These are phyloP conservation scores for Machaerirhynchus nigripectus DNA, from an alignment of 2,113 vertebrate genomes.

Conservation along the genomic window DNA sequence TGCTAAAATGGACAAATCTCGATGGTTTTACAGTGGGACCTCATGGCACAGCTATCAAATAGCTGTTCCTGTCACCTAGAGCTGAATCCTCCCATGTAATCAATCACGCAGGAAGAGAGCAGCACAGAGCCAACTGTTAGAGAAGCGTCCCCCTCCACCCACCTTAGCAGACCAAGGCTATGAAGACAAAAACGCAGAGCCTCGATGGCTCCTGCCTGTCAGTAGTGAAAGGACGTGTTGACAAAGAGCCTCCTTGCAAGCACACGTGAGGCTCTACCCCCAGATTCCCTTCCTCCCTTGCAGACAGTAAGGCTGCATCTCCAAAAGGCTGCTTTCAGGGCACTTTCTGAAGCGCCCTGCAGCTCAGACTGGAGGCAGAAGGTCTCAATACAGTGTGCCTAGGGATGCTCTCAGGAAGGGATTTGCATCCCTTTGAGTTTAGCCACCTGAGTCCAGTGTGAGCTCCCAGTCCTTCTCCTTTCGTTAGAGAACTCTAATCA, in stretches of 20 bases:
- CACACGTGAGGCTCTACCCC: slow-evolving; percentile 42
- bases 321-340: background rate
- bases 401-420: background rate
- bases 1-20: rapidly evolving
- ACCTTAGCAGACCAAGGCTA: slow-evolving; percentile 45
- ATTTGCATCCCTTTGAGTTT: background rate
- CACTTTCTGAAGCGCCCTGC: background rate
- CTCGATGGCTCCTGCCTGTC: background rate
- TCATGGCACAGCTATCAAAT: background rate
- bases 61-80: background rate
- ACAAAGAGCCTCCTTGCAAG: slow-evolving; percentile 41
- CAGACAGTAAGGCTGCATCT: background rate
- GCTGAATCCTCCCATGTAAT: background rate
- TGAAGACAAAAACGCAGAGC: slow-evolving; percentile 26
- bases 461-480: background rate
- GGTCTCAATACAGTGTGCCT: background rate
- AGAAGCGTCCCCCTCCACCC: slow-evolving; percentile 41
- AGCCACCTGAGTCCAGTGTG: background rate
- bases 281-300: background rate
- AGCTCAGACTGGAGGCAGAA: background rate
- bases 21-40: background rate
- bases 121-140: slow-evolving; percentile 20
- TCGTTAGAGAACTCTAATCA: background rate
- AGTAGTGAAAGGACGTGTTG: background rate
- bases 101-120: slow-evolving; percentile 33